Evolutionary conservation across 2,113 vertebrate genomes (phyloP).

Genomic region (Heterocephalus glaber): DNA sequence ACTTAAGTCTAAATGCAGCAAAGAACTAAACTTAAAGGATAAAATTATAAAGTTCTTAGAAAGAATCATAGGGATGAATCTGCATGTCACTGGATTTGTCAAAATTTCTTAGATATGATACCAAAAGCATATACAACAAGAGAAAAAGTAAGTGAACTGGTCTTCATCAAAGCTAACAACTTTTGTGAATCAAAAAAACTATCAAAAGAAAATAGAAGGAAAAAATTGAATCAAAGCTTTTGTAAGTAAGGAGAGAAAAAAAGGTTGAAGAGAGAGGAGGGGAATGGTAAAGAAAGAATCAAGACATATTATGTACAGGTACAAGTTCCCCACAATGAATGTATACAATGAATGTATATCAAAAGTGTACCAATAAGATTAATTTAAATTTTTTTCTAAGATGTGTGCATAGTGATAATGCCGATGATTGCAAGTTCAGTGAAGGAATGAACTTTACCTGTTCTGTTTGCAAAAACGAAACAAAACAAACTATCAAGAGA

Average conservation of each 20-base stretch:
- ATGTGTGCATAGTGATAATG: neutral
- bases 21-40: neutral
- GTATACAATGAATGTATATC: neutral
- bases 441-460: neutral
- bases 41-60: neutral
- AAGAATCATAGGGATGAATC: neutral
- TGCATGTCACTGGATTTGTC: neutral
- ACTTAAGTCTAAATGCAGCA: neutral
- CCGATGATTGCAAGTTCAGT: neutral
- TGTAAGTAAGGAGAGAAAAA: neutral
- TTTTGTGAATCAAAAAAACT: neutral
- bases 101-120: neutral
- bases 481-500: neutral
- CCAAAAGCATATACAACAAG: neutral
- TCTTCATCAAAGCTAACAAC: neutral
- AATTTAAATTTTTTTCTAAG: neutral
- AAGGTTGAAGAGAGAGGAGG: neutral
- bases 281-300: neutral
- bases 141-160: neutral
- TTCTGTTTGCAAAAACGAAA: neutral
- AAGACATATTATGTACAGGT: neutral
- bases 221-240: no score
- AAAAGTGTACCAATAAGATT: neutral
- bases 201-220: neutral
- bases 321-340: neutral